phyloP scores from a whole-genome alignment of 2,888 invertebrate species.

The Drosophila rellima region DNA sequence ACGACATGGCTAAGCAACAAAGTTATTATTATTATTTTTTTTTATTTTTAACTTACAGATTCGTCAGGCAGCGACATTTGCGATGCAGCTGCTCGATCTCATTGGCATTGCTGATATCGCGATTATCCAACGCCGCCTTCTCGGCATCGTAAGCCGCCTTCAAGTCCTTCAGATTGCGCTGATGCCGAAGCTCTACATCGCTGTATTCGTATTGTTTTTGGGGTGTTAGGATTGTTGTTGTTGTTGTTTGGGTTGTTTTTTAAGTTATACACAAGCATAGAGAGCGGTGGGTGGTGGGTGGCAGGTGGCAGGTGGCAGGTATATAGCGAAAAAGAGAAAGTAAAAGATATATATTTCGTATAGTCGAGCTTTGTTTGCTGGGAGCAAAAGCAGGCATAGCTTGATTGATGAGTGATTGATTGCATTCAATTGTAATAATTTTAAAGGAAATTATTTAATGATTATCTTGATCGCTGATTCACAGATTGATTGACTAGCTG shows the following conservation, averaged over 20 bases:
- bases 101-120: slow-evolving; percentile 87
- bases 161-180: slow-evolving; percentile 85
- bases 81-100: slow-evolving; percentile 87
- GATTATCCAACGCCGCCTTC: slow-evolving; percentile 84
- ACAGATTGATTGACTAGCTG: neutral
- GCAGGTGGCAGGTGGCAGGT: slow-evolving; percentile 24
- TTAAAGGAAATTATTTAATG: neutral
- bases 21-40: neutral
- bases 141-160: slow-evolving; percentile 85
- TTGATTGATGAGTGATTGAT: slow-evolving; percentile 21
- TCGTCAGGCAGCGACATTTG: slow-evolving; percentile 87
- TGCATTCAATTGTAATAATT: neutral
- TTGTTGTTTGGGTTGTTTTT: slow-evolving; percentile 24
- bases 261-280: slow-evolving; percentile 52
- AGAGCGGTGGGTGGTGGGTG: slow-evolving; percentile 15
- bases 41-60: slow-evolving; percentile 86
- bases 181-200: slow-evolving; percentile 86
- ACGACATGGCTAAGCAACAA: slow-evolving; percentile 67
- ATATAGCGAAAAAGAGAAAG: slow-evolving; percentile 61
- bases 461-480: neutral
- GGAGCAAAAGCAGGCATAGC: slow-evolving; percentile 39
- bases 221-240: slow-evolving; percentile 4
- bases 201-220: slow-evolving; percentile 72
- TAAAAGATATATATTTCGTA: slow-evolving; percentile 40
- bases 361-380: slow-evolving; percentile 9